Base-by-base conservation (phyloP, 2,113 vertebrate genomes). In the Mandrillus leucophaeus region DNA sequence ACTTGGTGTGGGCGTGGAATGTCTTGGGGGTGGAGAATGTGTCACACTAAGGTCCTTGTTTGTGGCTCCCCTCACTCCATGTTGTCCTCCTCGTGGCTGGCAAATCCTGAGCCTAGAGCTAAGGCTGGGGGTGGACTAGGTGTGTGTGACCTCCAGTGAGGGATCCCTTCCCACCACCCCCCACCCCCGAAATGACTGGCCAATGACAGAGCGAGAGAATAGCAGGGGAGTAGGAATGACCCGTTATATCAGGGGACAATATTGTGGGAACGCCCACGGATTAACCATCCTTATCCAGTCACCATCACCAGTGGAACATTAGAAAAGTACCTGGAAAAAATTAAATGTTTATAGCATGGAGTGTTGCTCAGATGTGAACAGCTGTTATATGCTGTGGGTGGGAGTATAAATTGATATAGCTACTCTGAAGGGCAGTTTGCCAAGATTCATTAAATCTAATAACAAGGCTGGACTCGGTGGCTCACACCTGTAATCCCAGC, bases 1-100 rank as follows among this genome's bases (percentile, higher is more conserved):
- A 43, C 32, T 45, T 27, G 23, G 43, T 0, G 0, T 88, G 86
- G 55, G 64, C 0, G 3, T 66, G 38, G 72, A 52, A 32, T 45
- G 48, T 17, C 75, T 35, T 17, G 2, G 9, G 76, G 20, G 3
- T 13, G 9, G 75, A 85, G 38, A 45, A 11, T 2, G 0, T 32
- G 30, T 61, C 27, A 73, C 78, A 30, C 10, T 14, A 8, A 75
- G 35, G 84, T 38, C 88, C 38, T 91, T 75, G 83, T 80, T 73
- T 75, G 78, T 59, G 32, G 61, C 18, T 7, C 2, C 23, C n/a
- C 25, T 18, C 0, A 1, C 20, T 32, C 38, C 43, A 72, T 0
- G 0, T n/a, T 45, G 48, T 70, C 23, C 4, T 52, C 64, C 18
- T 86, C 0, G 1, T 80, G 81, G 61, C 87, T 73, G 59, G 0